Base-by-base conservation (phyloP, 2,113 vertebrate species). In the Bettongia penicillata region DNA sequence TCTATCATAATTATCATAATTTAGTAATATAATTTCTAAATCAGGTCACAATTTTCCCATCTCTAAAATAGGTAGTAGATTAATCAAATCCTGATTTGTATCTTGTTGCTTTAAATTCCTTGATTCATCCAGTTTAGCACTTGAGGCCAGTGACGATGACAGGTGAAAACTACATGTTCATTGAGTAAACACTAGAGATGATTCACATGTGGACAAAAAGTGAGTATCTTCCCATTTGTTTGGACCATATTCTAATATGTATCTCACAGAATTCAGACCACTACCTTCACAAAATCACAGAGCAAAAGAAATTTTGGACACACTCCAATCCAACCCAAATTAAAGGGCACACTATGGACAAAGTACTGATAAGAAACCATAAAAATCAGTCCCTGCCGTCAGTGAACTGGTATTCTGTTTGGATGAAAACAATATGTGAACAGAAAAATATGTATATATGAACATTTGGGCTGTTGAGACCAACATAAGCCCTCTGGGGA, bases 121-220 rank as follows among this genome's bases (percentile, higher is more conserved):
- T 43, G 68, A 84, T 84, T 84, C n/a, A 84, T 43, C 37, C 7
- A n/a, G 1, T 77, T 8, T 57, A 50, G 57, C 43, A n/a, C 6
- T 47, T 92, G 50, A 92, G 53, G 37, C 50, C 51, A 31, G 37
- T 77, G 61, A 91, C 49, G 23, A 49, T 90, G 53, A 89, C 52
- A 28, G 84, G 91, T 51, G 53, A 77, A 92, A 94, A 94, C 43
- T 47, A 22, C 28, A n/a, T 93, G 51, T 43, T 26, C 49, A 52
- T 91, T 52, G 55, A 90, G 26, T 93, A 37, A 12, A 51, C 90
- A 8, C 26, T 90, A 94, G 50, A 57, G 91, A 51, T 68, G 89
- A 24, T 94, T 89, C 47, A 31, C 48, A 91, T 94, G 12, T 92
- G 4, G 95, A 47, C n/a, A 92, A 55, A 77, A 91, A 48, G 24